Base-by-base conservation (phyloP, 2,113 vertebrate genomes). In the Spea bombifrons region DNA sequence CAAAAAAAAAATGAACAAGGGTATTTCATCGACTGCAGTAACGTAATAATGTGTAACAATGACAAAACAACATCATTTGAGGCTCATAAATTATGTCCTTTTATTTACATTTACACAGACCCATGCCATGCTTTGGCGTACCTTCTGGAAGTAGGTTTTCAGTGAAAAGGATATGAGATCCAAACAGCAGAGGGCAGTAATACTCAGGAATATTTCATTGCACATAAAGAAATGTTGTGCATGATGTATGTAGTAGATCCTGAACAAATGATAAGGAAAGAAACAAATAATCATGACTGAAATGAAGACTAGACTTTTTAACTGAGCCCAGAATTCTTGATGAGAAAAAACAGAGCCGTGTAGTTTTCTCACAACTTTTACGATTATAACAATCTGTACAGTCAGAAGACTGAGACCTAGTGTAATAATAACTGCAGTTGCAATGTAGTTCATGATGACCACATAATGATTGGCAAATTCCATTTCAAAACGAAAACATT, bases 261-360 rank as follows among this genome's bases (percentile, higher is more conserved):
- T 88, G 5, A 96, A 98, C 43, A 94, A 52, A 44, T 96, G 94
- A 82, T 96, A 95, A 5, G 96, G 96, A 50, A 95, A 85, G 70
- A 96, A 94, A 80, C 93, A 96, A 67, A 89, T 66, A 17, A 96
- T 80, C 81, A 97, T 94, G 76, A 98, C 82, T 0, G 93, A 87
- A 12, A 94, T 89, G 70, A 99, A 96, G 83, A 89, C 88, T 45
- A 97, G 12, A 57, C 94, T 96, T 85, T 96, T 97, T 71, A 93
- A 55, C 63, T 97, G 95, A 17, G 92, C 93, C 90, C 92, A 93
- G 66, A 97, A 96, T 10, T 96, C 94, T 82, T 96, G 96, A 81
- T 96, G 91, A 15, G 85, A 89, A 3, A 85, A 86, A 3, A 89
- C 81, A 4, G 86, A 85, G 0, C 79, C 49, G 0, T 79, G 85